Evolutionary conservation across 92 coral and sea anemone genomes (phyloP).

Genomic region (Muricea muricata): DNA sequence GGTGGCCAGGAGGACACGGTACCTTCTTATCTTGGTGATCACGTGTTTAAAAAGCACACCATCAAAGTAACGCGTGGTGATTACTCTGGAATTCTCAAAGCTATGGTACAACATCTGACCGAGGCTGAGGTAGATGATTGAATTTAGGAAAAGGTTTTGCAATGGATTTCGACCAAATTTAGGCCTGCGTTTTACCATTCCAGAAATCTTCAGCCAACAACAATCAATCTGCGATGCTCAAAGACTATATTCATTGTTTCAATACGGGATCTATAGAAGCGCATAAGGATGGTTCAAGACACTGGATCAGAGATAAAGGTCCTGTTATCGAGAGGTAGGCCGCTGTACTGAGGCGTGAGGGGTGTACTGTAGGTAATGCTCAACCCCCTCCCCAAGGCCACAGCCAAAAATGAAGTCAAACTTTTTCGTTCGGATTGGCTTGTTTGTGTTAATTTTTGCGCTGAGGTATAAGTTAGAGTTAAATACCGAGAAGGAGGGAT

Average conservation of each 20-base stretch:
- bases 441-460: no score
- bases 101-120: slow-evolving; percentile 78
- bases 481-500: no score
- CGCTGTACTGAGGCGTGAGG: no score
- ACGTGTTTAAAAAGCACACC: slow-evolving; percentile 79
- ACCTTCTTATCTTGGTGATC: slow-evolving; percentile 68
- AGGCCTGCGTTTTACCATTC: neutral
- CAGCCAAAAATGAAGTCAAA: no score
- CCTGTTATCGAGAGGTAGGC: slow-evolving; percentile 99
- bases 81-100: slow-evolving; percentile 81
- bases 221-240: slow-evolving; percentile 82
- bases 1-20: slow-evolving; percentile 73
- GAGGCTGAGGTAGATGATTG: slow-evolving; percentile 75
- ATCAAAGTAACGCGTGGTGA: slow-evolving; percentile 85
- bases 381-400: no score
- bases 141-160: no score
- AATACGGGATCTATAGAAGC: slow-evolving; percentile 93
- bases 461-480: no score
- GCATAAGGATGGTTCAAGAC: slow-evolving; percentile 91
- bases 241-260: slow-evolving; percentile 86
- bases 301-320: slow-evolving; percentile 97
- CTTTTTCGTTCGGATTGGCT: no score
- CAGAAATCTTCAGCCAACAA: slow-evolving; percentile 84
- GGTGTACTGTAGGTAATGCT: no score
- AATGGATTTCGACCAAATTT: no score